These are phyloP conservation scores for Drosophila mettleri DNA, from an alignment of 2,888 invertebrate species.

Conservation along the genomic window DNA sequence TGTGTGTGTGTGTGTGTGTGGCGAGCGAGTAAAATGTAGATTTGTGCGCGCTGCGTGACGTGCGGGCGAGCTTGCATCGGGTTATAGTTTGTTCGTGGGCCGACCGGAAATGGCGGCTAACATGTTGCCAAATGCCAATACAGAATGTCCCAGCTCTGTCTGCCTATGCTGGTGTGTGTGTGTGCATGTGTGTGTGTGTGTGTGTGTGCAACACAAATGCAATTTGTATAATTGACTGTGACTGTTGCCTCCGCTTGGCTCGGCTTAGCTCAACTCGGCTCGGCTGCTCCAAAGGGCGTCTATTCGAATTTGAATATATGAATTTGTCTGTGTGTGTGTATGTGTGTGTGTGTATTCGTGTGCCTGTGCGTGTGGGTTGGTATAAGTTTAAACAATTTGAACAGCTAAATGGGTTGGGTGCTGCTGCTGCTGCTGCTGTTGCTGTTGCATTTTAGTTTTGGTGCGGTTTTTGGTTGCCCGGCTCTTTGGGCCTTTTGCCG, in stretches of 20 bases:
- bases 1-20: neutral
- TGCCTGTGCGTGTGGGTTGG: constrained; percentile 21
- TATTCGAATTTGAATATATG: constrained; percentile 52
- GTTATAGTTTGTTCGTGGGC: constrained; percentile 35
- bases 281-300: constrained; percentile 29
- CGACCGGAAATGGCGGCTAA: constrained; percentile 55
- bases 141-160: constrained; percentile 22
- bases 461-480: constrained; percentile 55
- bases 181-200: constrained; percentile 5
- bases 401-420: constrained; percentile 31
- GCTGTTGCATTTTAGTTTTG: constrained; percentile 61
- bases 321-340: constrained; percentile 11
- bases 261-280: constrained; percentile 21
- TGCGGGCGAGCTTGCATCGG: constrained; percentile 26
- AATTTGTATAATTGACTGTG: constrained; percentile 80
- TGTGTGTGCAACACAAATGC: constrained; percentile 63
- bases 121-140: constrained; percentile 66
- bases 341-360: neutral
- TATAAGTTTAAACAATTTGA: constrained; percentile 73
- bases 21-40: constrained; percentile 38
- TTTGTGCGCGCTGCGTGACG: constrained; percentile 44
- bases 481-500: constrained; percentile 28
- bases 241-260: constrained; percentile 54
- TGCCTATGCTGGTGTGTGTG: neutral
- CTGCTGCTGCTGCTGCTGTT: constrained; percentile 2